A percentile compares a stretch with the other conserved stretches of the same genome.
Evolutionary conservation across 2,888 invertebrate species (phyloP).

Genomic region (Zonitis immaculata): DNA sequence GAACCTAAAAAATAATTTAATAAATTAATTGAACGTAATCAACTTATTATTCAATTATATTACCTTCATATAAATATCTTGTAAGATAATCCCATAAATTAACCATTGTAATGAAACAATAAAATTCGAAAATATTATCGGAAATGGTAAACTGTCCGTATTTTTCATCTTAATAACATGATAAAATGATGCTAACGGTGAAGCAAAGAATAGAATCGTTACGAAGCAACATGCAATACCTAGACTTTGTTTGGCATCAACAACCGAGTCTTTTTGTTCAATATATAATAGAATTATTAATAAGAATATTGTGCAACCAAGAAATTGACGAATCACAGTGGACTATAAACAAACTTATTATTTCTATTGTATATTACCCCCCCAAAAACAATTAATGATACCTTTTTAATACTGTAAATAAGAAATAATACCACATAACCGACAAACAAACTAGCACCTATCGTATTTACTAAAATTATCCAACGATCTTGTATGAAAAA

Average conservation of each 20-base stretch:
- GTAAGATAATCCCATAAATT: conserved; percentile 72
- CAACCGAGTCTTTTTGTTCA: conserved; percentile 52
- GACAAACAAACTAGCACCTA: conserved; percentile 68
- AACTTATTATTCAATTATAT: neutral
- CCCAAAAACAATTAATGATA: conserved; percentile 34
- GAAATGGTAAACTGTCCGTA: conserved; percentile 83
- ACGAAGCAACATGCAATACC: conserved; percentile 69
- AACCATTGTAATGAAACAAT: conserved; percentile 80
- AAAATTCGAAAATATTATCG: conserved; percentile 78
- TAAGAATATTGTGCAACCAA: conserved; percentile 52
- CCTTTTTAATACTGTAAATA: conserved; percentile 68
- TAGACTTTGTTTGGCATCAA: conserved; percentile 55
- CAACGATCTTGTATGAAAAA: conserved; percentile 66
- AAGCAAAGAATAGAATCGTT: conserved; percentile 75
- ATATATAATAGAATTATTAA: conserved; percentile 57
- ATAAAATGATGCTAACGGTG: conserved; percentile 73
- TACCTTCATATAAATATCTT: conserved; percentile 78
- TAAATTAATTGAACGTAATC: too few species aligned
- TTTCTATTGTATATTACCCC: too few species aligned
- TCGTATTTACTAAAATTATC: conserved; percentile 68
- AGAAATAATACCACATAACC: conserved; percentile 68
- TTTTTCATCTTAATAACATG: conserved; percentile 76
- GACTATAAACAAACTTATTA: conserved; percentile 48
- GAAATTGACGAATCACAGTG: conserved; percentile 59
- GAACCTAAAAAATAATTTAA: conserved; percentile 54